Base-by-base conservation (phyloP, 2,797 vertebrate genomes). In the Eulemur albifrons region DNA sequence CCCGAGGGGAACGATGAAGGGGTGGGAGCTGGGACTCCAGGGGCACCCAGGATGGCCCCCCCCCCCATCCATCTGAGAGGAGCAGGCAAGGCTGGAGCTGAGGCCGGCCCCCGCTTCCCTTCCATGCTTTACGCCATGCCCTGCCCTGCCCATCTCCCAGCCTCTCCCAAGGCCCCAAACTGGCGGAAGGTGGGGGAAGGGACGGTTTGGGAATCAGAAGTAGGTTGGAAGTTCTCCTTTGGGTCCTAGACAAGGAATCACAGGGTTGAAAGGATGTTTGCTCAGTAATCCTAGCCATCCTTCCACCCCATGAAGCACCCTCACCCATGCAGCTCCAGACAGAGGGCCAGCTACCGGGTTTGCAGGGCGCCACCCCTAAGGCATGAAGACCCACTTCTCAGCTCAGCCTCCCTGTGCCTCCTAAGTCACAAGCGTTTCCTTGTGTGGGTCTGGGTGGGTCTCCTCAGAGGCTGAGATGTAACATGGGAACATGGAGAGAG, bases 401-500 rank as follows among this genome's bases (percentile, higher is more conserved):
- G 3, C 43, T 30, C 38, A 2, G 54, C 32, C 7, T 59, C 38
- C 73, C 27, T 17, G 40, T 5, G n/a, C 21, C 73, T 72, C 57
- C 73, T 30, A 5, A 50, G 76, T 7, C n/a, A 38, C 54, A 48
- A 48, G 25, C 2, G 27, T 48, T 87, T 75, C 32, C 76, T 43
- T n/a, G 45, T 2, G 73, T 30, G 50, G 65, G 75, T 94, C 79
- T 81, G 38, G 45, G 23, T 32, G n/a, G 21, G 52, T 88, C 54
- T 90, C 82, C 38, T 25, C 0, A 1, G n/a, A 82, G 45, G 38
- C 38, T 35, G 61, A 17, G 35, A 18, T 4, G 17, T 17, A 27
- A 23, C 0, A 32, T 1, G 1, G 5, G 21, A 48, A 7, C 6
- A 1, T n/a, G 15, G 32, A 69, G 35, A 69, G 38, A 52, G 32